Base-by-base conservation (phyloP, 2,113 vertebrate species). In the Heterochromis multidens region DNA sequence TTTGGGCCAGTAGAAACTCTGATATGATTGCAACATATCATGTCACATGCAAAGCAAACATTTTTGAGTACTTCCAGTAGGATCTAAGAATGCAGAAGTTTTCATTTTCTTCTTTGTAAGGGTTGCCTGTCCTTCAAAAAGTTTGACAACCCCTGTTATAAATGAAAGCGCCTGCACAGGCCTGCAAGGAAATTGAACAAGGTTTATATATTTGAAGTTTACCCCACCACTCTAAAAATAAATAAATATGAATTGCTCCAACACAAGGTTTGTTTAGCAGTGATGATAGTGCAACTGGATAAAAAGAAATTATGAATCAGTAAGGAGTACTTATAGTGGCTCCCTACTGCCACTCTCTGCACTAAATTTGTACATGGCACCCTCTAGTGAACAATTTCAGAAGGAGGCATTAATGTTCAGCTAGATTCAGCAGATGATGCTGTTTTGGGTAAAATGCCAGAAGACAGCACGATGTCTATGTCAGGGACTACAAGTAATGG, bases 341-440 rank as follows among this genome's bases (percentile, higher is more conserved):
- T 8, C 6, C 46, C 21, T 74, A 33, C 70, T 74, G 33, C 4
- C 35, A 27, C 21, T 54, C 10, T 63, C 43, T 83, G 29, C 21
- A n/a, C 13, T 60, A 6, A 19, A 27, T 33, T 84, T 87, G 88
- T 43, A 23, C 62, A 37, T 57, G 62, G 59, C 83, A 12, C 91
- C 93, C 87, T 87, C 94, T 92, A 91, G 92, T 90, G 94, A 70
- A 57, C 57, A 58, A 7, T 49, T 56, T 23, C 8, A 80, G 40
- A 65, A n/a, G n/a, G 49, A 81, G 80, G 54, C 11, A 23, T n/a
- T 84, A n/a, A 57, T n/a, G 23, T 60, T 65, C 10, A 3, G 52
- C 23, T 3, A 46, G 21, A 17, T 46, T 77, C 80, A 84, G 83
- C 21, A 85, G 88, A 85, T 82, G 82, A 65, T 85, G 84, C 70